A percentile compares a stretch with the other conserved stretches of the same genome.
Evolutionary conservation across 2,888 invertebrate genomes (phyloP).

Genomic region (Agrotis clavis): DNA sequence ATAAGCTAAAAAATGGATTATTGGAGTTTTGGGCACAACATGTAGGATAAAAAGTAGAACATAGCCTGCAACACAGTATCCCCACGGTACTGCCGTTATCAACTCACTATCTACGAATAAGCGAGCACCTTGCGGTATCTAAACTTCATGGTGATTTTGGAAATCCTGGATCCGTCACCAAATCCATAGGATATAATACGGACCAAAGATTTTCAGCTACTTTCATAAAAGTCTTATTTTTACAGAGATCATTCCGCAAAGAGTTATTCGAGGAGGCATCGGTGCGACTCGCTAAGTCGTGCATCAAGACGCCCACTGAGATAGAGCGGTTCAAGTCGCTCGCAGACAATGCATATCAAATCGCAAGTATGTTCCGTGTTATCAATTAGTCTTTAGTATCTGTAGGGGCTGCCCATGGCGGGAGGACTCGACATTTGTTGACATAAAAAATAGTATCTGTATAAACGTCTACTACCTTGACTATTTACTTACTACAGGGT

Average conservation of each 20-base stretch:
- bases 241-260: conserved; percentile 97
- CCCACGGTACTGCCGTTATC: no score
- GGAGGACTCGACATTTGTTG: no score
- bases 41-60: no score
- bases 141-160: background rate
- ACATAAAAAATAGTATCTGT: no score
- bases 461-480: no score
- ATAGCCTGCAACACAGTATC: no score
- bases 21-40: no score
- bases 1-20: no score
- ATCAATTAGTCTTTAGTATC: background rate
- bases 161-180: background rate
- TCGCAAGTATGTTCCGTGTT: conserved; percentile 88
- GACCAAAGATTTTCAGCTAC: background rate
- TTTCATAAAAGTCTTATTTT: conserved; percentile 10
- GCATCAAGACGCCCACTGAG: conserved; percentile 96
- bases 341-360: conserved; percentile 94
- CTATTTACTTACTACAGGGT: no score
- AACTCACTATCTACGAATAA: no score
- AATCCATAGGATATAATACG: background rate
- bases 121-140: no score
- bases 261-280: conserved; percentile 98
- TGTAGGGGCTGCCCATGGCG: no score
- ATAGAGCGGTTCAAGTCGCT: conserved; percentile 96
- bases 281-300: conserved; percentile 94